phyloP scores from a whole-genome alignment of 92 coral and sea anemone species.

The Umimayanthus chanpuru region DNA sequence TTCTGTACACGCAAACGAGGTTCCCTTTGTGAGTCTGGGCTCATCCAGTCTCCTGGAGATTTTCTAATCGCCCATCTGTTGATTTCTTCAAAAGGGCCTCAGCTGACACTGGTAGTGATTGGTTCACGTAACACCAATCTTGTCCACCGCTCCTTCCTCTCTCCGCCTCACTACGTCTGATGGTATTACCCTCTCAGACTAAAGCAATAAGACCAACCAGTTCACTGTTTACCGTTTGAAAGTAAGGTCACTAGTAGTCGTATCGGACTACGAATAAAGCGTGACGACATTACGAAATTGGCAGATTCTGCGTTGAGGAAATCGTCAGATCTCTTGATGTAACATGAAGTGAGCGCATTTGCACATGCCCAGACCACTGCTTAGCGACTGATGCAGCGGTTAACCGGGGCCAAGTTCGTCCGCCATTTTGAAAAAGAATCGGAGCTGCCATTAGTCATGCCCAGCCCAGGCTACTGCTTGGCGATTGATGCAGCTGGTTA shows the following conservation, averaged over 20 bases:
- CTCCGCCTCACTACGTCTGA: conserved; percentile 12
- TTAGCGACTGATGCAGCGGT: not conserved
- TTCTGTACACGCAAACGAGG: conserved; percentile 25
- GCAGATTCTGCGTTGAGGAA: not conserved
- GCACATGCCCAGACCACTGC: not conserved
- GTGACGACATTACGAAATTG: not conserved
- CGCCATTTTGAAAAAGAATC: not conserved
- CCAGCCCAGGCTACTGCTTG: not conserved
- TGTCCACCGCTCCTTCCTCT: conserved; percentile 13
- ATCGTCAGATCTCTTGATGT: too few species aligned
- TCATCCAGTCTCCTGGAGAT: not conserved
- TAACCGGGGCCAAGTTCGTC: not conserved
- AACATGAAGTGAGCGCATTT: too few species aligned
- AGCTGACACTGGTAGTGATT: conserved; percentile 67
- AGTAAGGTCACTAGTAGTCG: not conserved
- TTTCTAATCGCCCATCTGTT: conserved; percentile 47
- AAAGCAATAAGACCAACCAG: not conserved
- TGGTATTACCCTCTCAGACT: not conserved
- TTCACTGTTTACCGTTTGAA: not conserved
- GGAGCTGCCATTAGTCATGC: not conserved
- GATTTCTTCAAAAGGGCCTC: conserved; percentile 72
- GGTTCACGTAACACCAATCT: not conserved
- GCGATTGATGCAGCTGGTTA: not conserved
- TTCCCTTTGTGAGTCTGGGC: conserved; percentile 34
- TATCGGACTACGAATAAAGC: not conserved